Evolutionary conservation across 2,113 vertebrate species (phyloP).

Genomic region (Cyanoderma ruficeps): DNA sequence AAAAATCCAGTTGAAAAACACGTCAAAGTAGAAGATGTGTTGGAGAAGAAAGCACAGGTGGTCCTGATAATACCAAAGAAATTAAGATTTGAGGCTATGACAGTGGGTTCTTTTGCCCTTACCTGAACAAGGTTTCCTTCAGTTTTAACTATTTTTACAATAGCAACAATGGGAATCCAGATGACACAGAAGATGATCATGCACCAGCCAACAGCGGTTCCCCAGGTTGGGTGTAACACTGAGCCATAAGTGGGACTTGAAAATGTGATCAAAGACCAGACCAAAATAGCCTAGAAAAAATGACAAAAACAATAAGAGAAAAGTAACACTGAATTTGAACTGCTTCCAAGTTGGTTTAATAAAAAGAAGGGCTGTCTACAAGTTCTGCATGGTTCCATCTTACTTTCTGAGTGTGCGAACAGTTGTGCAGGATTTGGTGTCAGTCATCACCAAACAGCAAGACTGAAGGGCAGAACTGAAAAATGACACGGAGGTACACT

Average conservation of each 20-base stretch:
- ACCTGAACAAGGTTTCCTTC: constrained; percentile 83
- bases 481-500: not conserved
- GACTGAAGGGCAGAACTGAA: not conserved
- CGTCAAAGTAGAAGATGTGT: not conserved
- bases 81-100: not conserved
- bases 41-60: not conserved
- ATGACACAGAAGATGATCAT: constrained; percentile 85
- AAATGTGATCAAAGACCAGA: constrained; percentile 86
- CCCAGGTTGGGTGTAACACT: constrained; percentile 85
- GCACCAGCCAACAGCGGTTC: constrained; percentile 86
- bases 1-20: not conserved
- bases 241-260: constrained; percentile 75
- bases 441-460: not conserved
- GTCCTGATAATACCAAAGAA: not conserved
- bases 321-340: not conserved
- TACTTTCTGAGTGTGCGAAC: not conserved
- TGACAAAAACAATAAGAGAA: not conserved
- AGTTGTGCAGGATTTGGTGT: not conserved
- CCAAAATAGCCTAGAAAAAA: constrained; percentile 81
- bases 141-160: constrained; percentile 77
- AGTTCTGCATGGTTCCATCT: not conserved
- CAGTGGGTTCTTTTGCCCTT: not conserved
- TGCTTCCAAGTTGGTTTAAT: not conserved
- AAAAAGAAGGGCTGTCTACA: not conserved
- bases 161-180: constrained; percentile 86